Conservation (phyloP, 2,113 vertebrate species). For the Corythornis madagascariensis region DNA sequence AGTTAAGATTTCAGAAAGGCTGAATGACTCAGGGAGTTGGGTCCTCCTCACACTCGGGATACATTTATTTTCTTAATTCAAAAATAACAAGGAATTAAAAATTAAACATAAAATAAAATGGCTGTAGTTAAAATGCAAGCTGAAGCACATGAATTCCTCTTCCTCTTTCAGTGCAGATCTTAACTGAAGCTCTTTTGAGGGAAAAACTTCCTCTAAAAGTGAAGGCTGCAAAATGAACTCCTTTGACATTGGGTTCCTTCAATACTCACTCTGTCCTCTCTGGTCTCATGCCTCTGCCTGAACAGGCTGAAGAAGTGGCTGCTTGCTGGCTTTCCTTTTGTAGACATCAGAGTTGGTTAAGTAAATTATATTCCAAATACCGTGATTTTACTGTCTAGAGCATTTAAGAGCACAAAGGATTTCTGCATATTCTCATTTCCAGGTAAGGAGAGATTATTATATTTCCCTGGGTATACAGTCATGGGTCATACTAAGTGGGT, state of each 20-base stretch:
- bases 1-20: background rate
- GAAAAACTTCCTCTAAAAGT: background rate
- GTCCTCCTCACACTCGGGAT: background rate
- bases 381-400: constrained; percentile 14
- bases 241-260: background rate
- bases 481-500: background rate
- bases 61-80: background rate
- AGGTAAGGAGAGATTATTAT: background rate
- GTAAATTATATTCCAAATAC: background rate
- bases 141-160: background rate
- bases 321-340: background rate
- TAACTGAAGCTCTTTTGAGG: background rate
- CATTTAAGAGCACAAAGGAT: background rate
- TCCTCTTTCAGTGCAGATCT: background rate
- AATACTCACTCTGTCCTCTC: background rate
- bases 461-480: background rate
- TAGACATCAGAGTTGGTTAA: background rate
- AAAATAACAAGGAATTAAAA: background rate
- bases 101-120: background rate
- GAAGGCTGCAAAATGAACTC: background rate
- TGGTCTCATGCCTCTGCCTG: background rate
- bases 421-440: background rate
- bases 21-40: background rate
- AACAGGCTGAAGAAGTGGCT: background rate
- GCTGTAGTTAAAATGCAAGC: background rate